These are phyloP conservation scores for Drosophila bunnanda DNA, from an alignment of 2,888 invertebrate genomes.

Conservation along the genomic window DNA sequence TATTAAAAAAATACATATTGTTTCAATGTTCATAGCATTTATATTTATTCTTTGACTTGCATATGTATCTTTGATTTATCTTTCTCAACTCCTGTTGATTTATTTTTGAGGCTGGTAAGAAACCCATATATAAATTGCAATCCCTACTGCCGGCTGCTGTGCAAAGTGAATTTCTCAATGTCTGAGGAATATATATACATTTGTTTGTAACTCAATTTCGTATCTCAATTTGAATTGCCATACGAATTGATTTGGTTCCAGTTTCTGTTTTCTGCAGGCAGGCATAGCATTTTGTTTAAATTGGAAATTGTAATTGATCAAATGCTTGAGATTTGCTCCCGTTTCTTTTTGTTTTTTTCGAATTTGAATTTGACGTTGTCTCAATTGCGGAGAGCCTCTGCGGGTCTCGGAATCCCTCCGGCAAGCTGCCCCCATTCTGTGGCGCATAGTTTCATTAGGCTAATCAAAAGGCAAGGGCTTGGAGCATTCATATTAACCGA, in stretches of 20 bases:
- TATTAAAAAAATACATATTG: too few relatives aligned
- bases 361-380: constrained; percentile 76
- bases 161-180: constrained; percentile 40
- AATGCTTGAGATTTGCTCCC: constrained; percentile 78
- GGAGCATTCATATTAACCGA: constrained; percentile 67
- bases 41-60: too few relatives aligned
- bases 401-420: neutral
- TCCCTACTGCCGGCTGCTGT: neutral
- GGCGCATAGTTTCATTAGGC: constrained; percentile 78
- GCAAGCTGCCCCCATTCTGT: constrained; percentile 29
- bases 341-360: constrained; percentile 19
- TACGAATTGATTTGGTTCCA: constrained; percentile 61
- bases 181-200: constrained; percentile 11
- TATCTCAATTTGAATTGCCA: constrained; percentile 68
- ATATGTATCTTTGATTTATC: neutral
- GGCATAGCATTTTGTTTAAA: constrained; percentile 65
- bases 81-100: neutral
- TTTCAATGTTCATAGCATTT: neutral
- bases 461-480: constrained; percentile 69
- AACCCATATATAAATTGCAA: neutral
- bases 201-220: constrained; percentile 41
- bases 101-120: neutral
- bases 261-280: constrained; percentile 28
- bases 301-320: constrained; percentile 82
- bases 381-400: constrained; percentile 68